Evolutionary conservation across 2,797 vertebrate species (phyloP), one percentile per base, ranked within the genome.

Genomic region (Takifugu ocellatus): DNA sequence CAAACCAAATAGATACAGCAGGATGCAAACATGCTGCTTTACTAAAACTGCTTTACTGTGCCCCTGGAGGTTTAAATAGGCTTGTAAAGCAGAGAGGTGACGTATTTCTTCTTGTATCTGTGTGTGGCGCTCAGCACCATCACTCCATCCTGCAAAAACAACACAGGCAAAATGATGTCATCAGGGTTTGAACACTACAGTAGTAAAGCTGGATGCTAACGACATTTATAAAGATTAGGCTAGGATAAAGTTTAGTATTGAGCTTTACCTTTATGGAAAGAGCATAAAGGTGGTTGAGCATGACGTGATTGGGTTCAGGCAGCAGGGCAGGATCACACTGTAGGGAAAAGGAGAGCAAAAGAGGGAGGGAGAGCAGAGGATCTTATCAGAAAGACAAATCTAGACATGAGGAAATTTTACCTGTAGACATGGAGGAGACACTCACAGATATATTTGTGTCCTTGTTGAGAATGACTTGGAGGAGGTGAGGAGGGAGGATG

Each of bases 391-490:
- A 31, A 6, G 49, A 31, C 26, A 17, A 29, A 31, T 16, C 11
- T 15, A 49, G 36, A 26, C 10, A 33, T 33, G 3, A 9, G 5
- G 7, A 50, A 21, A 21, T 21, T 21, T 21, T 21, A 21, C 21
- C 21, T 21, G 21, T 21, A 21, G 17, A 36, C 6, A 1, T 17
- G 17, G 27, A 49, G 17, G n/a, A 31, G 25, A 59, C 25, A 92
- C 94, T 92, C 75, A 99, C 96, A 27, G 96, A 99, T 82, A 99
- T 90, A 66, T 97, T 98, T 74, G 97, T 99, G 88, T 99, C 97
- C 88, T 98, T 99, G 91, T 99, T 99, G 63, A 99, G 93, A 77
- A 99, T 98, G 87, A 99, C 96, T 89, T 99, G 96, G 24, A 99
- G 95, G 15, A 99, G 93, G 81, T 99, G 97, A 67, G 97, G 97